phyloP scores from a whole-genome alignment of 2,113 vertebrate species.

The Psophia crepitans region DNA sequence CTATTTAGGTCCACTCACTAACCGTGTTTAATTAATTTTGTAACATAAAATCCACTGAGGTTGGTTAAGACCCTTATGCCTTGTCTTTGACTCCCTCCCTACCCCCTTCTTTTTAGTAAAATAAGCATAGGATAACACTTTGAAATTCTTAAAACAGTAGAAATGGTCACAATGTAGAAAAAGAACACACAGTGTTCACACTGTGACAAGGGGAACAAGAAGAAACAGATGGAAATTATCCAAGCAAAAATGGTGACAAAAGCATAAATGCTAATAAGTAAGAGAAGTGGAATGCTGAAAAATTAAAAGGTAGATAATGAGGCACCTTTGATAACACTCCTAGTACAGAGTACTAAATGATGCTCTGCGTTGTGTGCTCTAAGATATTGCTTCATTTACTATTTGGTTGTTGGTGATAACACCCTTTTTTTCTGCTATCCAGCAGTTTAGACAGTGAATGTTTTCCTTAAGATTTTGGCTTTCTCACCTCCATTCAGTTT shows the following conservation, averaged over 20 bases:
- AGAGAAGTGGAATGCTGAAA: neutral
- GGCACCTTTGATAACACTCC: neutral
- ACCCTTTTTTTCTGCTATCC: neutral
- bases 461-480: neutral
- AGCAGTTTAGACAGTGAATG: neutral
- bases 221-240: neutral
- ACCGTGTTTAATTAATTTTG: neutral
- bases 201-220: neutral
- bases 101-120: neutral
- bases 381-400: neutral
- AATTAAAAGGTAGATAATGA: neutral
- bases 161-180: neutral
- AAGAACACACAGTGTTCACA: neutral
- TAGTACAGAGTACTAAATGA: too few species aligned
- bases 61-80: neutral
- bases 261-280: neutral
- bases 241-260: neutral
- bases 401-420: neutral
- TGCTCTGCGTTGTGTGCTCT: neutral
- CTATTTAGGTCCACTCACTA: neutral
- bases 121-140: neutral
- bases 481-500: neutral
- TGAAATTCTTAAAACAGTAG: neutral
- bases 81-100: neutral
- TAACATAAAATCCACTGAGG: neutral